These are phyloP conservation scores for Parelbella ahira DNA, from an alignment of 2,888 invertebrate species.

Conservation along the genomic window DNA sequence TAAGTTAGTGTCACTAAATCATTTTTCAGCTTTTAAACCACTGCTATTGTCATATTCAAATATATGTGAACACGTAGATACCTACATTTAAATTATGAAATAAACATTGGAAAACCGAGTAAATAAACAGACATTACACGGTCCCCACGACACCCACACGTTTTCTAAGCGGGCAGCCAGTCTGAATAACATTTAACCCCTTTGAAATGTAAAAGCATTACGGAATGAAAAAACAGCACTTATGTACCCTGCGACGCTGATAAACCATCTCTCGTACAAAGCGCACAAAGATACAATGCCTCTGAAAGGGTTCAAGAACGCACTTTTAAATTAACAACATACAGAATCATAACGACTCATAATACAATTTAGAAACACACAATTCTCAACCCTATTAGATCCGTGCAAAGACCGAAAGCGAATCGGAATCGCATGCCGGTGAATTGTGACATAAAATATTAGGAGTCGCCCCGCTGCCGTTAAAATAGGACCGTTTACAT, in stretches of 20 bases:
- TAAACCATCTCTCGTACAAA: conserved; percentile 80
- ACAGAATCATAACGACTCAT: conserved; percentile 50
- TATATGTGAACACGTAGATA: neutral
- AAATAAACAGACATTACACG: conserved; percentile 45
- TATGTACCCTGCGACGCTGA: conserved; percentile 79
- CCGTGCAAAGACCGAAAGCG: conserved; percentile 27
- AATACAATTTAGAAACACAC: conserved; percentile 36
- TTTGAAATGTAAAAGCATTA: conserved; percentile 81
- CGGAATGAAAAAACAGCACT: conserved; percentile 81
- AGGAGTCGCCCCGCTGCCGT: conserved; percentile 60
- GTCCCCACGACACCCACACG: conserved; percentile 70
- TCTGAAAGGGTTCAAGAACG: conserved; percentile 81
- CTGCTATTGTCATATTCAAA: no score
- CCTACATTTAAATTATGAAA: conserved; percentile 13
- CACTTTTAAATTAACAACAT: conserved; percentile 78
- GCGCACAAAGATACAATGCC: conserved; percentile 81
- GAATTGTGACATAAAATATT: conserved; percentile 61
- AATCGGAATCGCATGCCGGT: conserved; percentile 41
- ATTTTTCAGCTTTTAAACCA: no score
- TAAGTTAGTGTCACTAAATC: no score
- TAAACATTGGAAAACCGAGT: conserved; percentile 29
- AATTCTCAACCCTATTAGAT: conserved; percentile 43
- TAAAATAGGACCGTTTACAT: conserved; percentile 79
- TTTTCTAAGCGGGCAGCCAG: conserved; percentile 71
- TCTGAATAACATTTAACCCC: conserved; percentile 80